phyloP scores from a whole-genome alignment of 2,797 vertebrate species.

The Amniataba percoides region DNA sequence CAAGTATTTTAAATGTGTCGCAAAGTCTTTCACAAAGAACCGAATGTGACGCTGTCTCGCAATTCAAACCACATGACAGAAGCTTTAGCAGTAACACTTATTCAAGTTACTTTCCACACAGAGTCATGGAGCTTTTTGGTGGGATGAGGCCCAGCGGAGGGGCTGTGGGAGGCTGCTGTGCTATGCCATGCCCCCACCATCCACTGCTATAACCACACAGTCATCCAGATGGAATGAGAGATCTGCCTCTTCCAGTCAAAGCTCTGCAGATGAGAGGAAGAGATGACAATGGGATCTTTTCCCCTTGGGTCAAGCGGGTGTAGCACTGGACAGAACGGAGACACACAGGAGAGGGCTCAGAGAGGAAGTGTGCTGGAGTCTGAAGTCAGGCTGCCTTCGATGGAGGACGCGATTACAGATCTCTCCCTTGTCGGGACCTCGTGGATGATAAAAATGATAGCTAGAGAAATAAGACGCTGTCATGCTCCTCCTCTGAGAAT shows the following conservation, averaged over 20 bases:
- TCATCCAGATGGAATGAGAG: constrained; percentile 85
- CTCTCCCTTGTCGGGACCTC: constrained; percentile 31
- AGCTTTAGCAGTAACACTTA: constrained; percentile 20
- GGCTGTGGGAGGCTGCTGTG: constrained; percentile 23
- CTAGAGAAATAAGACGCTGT: constrained; percentile 45
- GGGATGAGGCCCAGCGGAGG: constrained; percentile 38
- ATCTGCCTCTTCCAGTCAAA: constrained; percentile 65
- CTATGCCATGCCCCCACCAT: constrained; percentile 44
- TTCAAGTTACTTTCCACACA: constrained; percentile 30
- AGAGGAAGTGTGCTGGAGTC: constrained; percentile 73
- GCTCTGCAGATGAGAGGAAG: constrained; percentile 82
- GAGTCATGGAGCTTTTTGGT: constrained; percentile 17
- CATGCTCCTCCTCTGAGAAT: constrained; percentile 51
- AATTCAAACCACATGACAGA: constrained; percentile 23
- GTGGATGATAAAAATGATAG: constrained; percentile 50
- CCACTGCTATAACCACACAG: constrained; percentile 55
- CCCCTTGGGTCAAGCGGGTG: constrained; percentile 63
- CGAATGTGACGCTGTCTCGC: neutral
- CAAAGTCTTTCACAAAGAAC: constrained; percentile 2
- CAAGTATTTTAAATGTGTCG: neutral
- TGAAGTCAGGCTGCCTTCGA: constrained; percentile 64
- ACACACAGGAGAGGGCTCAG: constrained; percentile 66
- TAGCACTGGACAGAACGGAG: constrained; percentile 63
- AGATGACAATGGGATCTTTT: constrained; percentile 76
- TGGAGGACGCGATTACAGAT: constrained; percentile 55